Conservation (phyloP, 2,113 vertebrate species). For the Nyctibius bracteatus region DNA sequence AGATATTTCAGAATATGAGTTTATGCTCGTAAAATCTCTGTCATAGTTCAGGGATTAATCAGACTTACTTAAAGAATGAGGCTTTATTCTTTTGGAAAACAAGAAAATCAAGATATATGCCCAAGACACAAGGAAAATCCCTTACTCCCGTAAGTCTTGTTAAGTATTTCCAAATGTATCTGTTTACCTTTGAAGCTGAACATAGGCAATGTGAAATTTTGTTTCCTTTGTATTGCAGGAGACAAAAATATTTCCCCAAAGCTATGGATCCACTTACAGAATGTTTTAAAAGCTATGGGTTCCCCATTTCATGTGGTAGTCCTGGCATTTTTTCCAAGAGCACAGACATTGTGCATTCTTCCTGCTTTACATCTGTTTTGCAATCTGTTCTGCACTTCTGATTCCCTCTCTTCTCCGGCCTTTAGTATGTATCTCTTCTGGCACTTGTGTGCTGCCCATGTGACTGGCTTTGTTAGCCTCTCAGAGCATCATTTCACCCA, state of each 20-base stretch:
- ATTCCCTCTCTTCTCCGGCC: not conserved
- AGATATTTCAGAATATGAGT: not conserved
- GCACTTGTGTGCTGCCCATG: not conserved
- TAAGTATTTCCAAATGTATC: not conserved
- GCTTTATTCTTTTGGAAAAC: not conserved
- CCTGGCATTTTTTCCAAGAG: not conserved
- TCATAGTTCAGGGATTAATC: not conserved
- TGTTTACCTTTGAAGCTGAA: not conserved
- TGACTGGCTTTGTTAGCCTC: not conserved
- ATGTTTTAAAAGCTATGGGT: not conserved
- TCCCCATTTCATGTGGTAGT: not conserved
- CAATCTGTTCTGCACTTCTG: not conserved
- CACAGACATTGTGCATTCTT: not conserved
- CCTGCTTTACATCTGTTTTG: not conserved
- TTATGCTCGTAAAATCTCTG: not conserved
- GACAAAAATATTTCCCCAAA: not conserved
- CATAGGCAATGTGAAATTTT: not conserved
- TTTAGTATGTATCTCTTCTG: not conserved
- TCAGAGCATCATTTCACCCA: not conserved
- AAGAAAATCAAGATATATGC: not conserved
- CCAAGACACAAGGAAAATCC: not conserved
- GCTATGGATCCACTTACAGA: not conserved
- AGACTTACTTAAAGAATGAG: not conserved
- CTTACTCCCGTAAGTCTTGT: not conserved
- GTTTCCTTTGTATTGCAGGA: not conserved